A percentile compares a stretch with the other conserved stretches of the same genome.
These are phyloP conservation scores for Pterocles orientalis DNA, from an alignment of 2,113 vertebrate species.

Conservation along the genomic window DNA sequence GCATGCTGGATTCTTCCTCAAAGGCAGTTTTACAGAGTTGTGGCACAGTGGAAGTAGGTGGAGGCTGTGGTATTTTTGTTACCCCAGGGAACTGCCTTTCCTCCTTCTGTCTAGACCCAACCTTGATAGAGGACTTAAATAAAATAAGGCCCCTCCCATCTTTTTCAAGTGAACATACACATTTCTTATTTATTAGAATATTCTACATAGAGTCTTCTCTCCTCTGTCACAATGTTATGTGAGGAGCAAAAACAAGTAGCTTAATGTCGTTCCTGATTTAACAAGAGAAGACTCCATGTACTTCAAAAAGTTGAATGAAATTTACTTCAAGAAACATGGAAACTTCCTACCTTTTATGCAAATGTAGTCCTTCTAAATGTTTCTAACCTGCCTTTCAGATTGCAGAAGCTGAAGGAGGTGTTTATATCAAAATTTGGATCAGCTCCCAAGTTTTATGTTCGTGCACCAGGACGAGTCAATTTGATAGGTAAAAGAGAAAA, in stretches of 20 bases:
- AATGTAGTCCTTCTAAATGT: background rate
- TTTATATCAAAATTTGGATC: constrained; percentile 89
- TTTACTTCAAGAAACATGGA: background rate
- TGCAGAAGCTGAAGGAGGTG: constrained; percentile 86
- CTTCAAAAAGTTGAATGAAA: background rate
- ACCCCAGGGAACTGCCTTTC: background rate
- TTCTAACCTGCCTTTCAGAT: constrained; percentile 75
- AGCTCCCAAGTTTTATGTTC: constrained; percentile 88
- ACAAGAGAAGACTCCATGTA: background rate
- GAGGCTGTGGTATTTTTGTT: background rate
- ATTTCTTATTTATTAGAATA: background rate
- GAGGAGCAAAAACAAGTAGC: background rate
- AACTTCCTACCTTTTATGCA: background rate
- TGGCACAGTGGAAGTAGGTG: background rate
- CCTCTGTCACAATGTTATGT: background rate
- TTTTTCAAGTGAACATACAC: background rate
- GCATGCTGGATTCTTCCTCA: background rate
- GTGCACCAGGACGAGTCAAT: constrained; percentile 95
- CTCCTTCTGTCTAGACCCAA: background rate
- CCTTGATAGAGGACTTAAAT: background rate
- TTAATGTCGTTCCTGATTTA: background rate
- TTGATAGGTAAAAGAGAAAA: constrained; percentile 87
- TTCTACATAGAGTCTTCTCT: background rate
- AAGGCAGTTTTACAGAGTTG: background rate
- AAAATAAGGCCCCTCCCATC: background rate